These are phyloP conservation scores for Aphidius ervi DNA, from an alignment of 1,140 invertebrate genomes.

Conservation along the genomic window DNA sequence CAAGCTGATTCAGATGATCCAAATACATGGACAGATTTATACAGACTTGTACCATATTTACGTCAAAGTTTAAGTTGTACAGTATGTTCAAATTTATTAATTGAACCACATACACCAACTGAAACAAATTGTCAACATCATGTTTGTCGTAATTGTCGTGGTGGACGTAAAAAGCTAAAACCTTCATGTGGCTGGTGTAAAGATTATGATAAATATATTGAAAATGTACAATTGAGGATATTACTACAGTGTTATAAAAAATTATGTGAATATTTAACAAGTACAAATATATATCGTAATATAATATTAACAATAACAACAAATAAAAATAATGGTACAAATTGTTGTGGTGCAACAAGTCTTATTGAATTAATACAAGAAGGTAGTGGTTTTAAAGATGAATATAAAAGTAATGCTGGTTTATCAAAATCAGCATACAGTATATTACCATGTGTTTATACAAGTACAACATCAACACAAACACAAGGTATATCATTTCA, in stretches of 20 bases:
- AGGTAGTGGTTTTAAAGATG: constrained; percentile 72
- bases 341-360: constrained; percentile 53
- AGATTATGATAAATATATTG: constrained; percentile 75
- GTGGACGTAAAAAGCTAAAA: constrained; percentile 78
- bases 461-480: constrained; percentile 65
- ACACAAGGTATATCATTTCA: constrained; percentile 53
- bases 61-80: constrained; percentile 83
- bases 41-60: constrained; percentile 76
- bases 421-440: constrained; percentile 68
- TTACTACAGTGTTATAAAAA: constrained; percentile 84
- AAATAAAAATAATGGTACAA: constrained; percentile 47
- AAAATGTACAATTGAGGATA: constrained; percentile 77
- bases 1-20: constrained; percentile 66
- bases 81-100: constrained; percentile 79
- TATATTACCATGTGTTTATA: constrained; percentile 69
- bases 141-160: constrained; percentile 76
- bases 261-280: constrained; percentile 76
- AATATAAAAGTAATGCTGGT: constrained; percentile 67
- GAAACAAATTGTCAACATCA: constrained; percentile 83
- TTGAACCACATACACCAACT: constrained; percentile 76
- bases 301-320: constrained; percentile 52
- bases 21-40: constrained; percentile 74
- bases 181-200: constrained; percentile 82
- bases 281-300: constrained; percentile 64
- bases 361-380: constrained; percentile 74